Conservation (phyloP, 2,888 invertebrate genomes). For the Agrotis clavis region DNA sequence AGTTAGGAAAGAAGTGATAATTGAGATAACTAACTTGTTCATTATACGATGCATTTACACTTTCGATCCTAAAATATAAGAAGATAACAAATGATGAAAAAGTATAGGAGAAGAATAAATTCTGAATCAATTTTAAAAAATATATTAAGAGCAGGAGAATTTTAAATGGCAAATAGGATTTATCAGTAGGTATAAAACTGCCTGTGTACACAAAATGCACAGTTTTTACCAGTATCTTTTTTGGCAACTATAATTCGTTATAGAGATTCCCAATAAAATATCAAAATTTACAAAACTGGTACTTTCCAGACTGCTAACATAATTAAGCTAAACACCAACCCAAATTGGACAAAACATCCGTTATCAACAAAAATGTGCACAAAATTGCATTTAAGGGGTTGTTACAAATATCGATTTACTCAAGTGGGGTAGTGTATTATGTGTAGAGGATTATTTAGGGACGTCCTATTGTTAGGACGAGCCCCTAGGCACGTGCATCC, state of each 20-base stretch:
- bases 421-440: conserved; percentile 62
- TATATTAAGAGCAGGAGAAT: too few relatives aligned
- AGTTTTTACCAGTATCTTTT: neutral
- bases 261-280: neutral
- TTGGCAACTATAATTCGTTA: neutral
- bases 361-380: conserved; percentile 34
- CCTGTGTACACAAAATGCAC: too few relatives aligned
- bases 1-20: too few relatives aligned
- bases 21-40: too few relatives aligned
- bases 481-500: conserved; percentile 57
- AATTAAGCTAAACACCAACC: conserved; percentile 19
- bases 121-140: too few relatives aligned
- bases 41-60: too few relatives aligned
- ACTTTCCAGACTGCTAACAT: neutral
- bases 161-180: too few relatives aligned
- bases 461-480: conserved; percentile 64
- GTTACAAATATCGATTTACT: conserved; percentile 60
- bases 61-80: too few relatives aligned
- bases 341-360: conserved; percentile 32
- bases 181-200: too few relatives aligned
- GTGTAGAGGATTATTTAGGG: conserved; percentile 64
- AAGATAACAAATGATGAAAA: too few relatives aligned
- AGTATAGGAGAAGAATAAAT: too few relatives aligned
- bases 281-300: neutral
- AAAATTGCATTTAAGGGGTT: conserved; percentile 50